Conservation (phyloP, 2,888 invertebrate genomes). For the Dasypogon diadema region DNA sequence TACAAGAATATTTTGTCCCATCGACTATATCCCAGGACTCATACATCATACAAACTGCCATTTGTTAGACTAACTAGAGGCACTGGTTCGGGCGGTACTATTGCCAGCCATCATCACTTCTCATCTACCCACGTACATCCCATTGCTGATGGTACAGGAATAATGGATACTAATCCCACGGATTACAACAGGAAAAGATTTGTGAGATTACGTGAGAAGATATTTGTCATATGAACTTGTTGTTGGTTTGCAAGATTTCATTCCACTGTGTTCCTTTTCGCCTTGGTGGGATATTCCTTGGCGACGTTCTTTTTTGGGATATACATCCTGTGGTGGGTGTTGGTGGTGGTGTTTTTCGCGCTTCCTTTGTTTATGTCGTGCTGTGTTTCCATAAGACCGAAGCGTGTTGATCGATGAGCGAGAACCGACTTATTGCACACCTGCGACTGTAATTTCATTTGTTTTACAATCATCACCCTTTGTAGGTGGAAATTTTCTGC, state of each 20-base stretch:
- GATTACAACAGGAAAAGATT: conserved; percentile 55
- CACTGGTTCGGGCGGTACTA: conserved; percentile 10
- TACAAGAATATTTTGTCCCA: conserved; percentile 15
- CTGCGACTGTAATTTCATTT: conserved; percentile 42
- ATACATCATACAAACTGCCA: conserved; percentile 52
- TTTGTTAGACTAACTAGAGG: conserved; percentile 47
- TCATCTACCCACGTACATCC: conserved; percentile 10
- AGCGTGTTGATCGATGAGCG: conserved; percentile 26
- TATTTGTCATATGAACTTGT: conserved; percentile 54
- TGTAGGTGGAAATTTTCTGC: conserved; percentile 14
- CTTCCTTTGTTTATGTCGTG: conserved; percentile 20
- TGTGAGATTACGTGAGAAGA: conserved; percentile 55
- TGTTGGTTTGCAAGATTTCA: conserved; percentile 12
- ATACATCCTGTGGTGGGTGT: conserved; percentile 2
- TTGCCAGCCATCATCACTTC: conserved; percentile 42
- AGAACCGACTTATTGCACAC: conserved; percentile 30
- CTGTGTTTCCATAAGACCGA: conserved; percentile 20
- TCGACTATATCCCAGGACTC: conserved; percentile 26
- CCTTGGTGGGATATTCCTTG: background rate
- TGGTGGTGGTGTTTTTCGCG: too few species aligned
- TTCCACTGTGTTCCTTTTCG: background rate
- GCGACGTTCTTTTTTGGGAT: background rate
- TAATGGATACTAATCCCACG: conserved; percentile 55
- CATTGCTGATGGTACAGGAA: conserved; percentile 43
- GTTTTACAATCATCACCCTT: conserved; percentile 32